Percentiles rank a stretch among this genome's conserved stretches.
Evolutionary conservation across 2,113 vertebrate genomes (phyloP).

Genomic region (Hypomesus transpacificus): DNA sequence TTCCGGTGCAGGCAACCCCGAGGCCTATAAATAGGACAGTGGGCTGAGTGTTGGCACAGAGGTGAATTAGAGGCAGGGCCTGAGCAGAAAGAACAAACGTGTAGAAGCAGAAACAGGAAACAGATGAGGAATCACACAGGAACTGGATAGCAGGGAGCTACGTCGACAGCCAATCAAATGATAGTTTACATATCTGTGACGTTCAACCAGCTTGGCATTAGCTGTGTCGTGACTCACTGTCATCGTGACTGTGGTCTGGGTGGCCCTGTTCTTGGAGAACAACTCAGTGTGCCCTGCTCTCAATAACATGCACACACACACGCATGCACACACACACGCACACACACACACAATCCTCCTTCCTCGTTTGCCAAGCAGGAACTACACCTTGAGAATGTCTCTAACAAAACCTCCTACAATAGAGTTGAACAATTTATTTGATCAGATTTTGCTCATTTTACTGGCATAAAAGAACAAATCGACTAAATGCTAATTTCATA

Average conservation of each 20-base stretch:
- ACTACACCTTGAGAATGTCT: too few relatives aligned
- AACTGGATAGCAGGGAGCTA: too few relatives aligned
- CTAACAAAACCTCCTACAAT: too few relatives aligned
- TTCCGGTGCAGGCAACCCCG: background rate
- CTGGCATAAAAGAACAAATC: too few relatives aligned
- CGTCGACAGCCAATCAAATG: too few relatives aligned
- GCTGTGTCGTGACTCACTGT: background rate
- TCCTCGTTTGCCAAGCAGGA: background rate
- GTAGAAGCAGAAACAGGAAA: constrained; percentile 1
- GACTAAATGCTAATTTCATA: too few relatives aligned
- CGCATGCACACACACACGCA: background rate
- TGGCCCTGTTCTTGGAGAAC: too few relatives aligned
- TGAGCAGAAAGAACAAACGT: constrained; percentile 6
- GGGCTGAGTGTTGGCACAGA: constrained; percentile 7
- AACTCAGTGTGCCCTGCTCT: too few relatives aligned
- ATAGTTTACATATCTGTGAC: background rate
- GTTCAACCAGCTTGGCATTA: background rate
- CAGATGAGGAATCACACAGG: constrained; percentile 1
- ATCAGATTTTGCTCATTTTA: too few relatives aligned
- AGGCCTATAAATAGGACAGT: constrained; percentile 17
- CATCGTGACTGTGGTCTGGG: background rate
- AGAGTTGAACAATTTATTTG: too few relatives aligned
- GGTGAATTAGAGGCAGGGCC: constrained; percentile 13
- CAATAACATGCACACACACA: background rate
- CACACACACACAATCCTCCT: background rate